These are phyloP conservation scores for Drosophila ezoana DNA, from an alignment of 2,888 invertebrate species.

Conservation along the genomic window DNA sequence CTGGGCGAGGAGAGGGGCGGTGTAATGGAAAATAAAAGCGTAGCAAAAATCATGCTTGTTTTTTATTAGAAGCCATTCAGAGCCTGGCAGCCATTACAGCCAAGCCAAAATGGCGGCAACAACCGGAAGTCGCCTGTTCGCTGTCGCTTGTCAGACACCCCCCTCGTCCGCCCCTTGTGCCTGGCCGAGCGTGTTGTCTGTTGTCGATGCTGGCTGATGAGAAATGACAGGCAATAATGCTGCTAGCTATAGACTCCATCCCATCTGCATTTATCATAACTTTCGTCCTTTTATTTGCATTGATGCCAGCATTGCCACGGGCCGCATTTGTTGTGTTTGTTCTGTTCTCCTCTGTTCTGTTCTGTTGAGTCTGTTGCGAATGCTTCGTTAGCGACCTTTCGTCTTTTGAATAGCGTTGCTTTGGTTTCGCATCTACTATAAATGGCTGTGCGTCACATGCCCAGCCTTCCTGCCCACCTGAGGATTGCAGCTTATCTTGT, in stretches of 20 bases:
- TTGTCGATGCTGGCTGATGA: slow-evolving; percentile 67
- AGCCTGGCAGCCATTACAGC: slow-evolving; percentile 61
- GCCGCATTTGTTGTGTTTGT: slow-evolving; percentile 28
- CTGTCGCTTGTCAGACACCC: slow-evolving; percentile 32
- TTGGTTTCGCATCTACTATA: slow-evolving; percentile 62
- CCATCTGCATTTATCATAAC: slow-evolving; percentile 81
- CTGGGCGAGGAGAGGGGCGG: neutral
- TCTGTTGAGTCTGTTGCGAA: slow-evolving; percentile 25
- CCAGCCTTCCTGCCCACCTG: slow-evolving; percentile 18
- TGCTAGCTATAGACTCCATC: slow-evolving; percentile 72
- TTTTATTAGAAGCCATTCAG: slow-evolving; percentile 75
- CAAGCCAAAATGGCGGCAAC: slow-evolving; percentile 71
- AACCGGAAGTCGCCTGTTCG: slow-evolving; percentile 73
- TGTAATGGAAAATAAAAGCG: slow-evolving; percentile 76
- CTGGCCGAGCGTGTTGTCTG: slow-evolving; percentile 3
- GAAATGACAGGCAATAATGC: slow-evolving; percentile 79
- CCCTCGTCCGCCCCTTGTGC: neutral
- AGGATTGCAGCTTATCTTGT: slow-evolving; percentile 38
- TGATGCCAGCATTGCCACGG: slow-evolving; percentile 49
- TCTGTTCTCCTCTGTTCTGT: slow-evolving; percentile 31
- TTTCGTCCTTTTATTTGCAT: slow-evolving; percentile 69
- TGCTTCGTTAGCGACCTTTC: slow-evolving; percentile 52
- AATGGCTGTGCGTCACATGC: slow-evolving; percentile 9
- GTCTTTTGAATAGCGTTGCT: slow-evolving; percentile 45
- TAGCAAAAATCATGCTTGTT: slow-evolving; percentile 66